Conservation (phyloP, 2,113 vertebrate genomes). For the Lucifuga dentata region DNA sequence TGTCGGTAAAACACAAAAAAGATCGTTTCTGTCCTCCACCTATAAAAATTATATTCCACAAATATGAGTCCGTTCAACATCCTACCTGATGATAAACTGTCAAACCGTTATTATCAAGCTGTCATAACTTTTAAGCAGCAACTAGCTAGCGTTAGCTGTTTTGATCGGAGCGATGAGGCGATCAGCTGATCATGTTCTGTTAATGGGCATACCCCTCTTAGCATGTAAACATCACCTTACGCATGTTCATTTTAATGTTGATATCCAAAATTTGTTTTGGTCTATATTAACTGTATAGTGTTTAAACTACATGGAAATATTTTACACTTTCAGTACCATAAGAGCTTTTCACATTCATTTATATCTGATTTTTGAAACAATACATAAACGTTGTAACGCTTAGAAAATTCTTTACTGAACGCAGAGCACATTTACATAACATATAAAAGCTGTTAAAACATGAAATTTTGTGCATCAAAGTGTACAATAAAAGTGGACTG, state of each 20-base stretch:
- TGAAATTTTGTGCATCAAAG: conserved; percentile 48
- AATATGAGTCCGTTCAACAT: too few relatives aligned
- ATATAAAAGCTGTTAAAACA: conserved; percentile 38
- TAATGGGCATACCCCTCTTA: too few relatives aligned
- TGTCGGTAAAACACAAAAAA: too few relatives aligned
- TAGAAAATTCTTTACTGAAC: conserved; percentile 55
- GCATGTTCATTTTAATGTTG: too few relatives aligned
- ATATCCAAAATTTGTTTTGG: not conserved
- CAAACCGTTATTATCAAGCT: conserved; percentile 15
- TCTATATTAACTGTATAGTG: not conserved
- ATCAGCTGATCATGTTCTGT: conserved; percentile 61
- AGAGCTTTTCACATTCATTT: not conserved
- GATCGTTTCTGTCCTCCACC: not conserved
- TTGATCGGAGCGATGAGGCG: conserved; percentile 16
- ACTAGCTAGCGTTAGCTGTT: conserved; percentile 50
- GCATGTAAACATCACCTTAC: too few relatives aligned
- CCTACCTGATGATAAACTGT: conserved; percentile 38
- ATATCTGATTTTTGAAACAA: not conserved
- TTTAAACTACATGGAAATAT: not conserved
- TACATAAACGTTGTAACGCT: conserved; percentile 21
- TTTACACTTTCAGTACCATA: not conserved
- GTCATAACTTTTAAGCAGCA: conserved; percentile 28
- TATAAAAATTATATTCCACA: rapidly evolving
- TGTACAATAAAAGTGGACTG: conserved; percentile 30
- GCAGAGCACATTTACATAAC: conserved; percentile 43